Evolutionary conservation across 2,113 vertebrate genomes (phyloP), one percentile per base, ranked within the genome.

Genomic region (Perca flavescens): DNA sequence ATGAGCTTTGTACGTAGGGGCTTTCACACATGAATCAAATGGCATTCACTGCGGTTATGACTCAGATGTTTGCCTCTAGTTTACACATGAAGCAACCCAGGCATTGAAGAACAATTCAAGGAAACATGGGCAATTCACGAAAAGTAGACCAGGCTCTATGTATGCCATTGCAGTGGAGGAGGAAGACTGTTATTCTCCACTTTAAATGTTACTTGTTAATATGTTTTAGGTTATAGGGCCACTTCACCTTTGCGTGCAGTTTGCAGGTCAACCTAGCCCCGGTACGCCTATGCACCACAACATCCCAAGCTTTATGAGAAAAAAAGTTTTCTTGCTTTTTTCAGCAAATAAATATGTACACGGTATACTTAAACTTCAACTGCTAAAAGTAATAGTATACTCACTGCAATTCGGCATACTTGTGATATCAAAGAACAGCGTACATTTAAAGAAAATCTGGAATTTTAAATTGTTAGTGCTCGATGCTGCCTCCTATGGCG

Each of bases 21-120:
- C 81, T 91, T 88, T 90, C 79, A 86, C 84, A 88, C 89, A 80
- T 87, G 79, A 81, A 92, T 91, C 86, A 85, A 76, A 90, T 56
- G 85, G 80, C 81, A 86, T 80, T 46, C 69, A 50, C 57, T 84
- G 92, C 49, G 86, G 88, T 92, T 88, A 86, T 94, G 93, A 94
- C 86, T 93, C 92, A 93, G 43, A 85, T 81, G 83, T 91, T 91
- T 88, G 77, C 77, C 54, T 68, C 78, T 54, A 22, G 84, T 90
- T 91, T 80, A 79, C 77, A 69, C 73, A 76, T 54, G 74, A 82
- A 76, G 60, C 63, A 76, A 57, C 36, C 2, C 53, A n/a, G 69
- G 14, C 61, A 60, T 34, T 52, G 31, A 58, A 63, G 43, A 31
- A 56, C 16, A 16, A 71, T 72, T 47, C 2, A 53, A 36, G 61